These are phyloP conservation scores for Thyatira batis DNA, from an alignment of 2,888 invertebrate species.

Conservation along the genomic window DNA sequence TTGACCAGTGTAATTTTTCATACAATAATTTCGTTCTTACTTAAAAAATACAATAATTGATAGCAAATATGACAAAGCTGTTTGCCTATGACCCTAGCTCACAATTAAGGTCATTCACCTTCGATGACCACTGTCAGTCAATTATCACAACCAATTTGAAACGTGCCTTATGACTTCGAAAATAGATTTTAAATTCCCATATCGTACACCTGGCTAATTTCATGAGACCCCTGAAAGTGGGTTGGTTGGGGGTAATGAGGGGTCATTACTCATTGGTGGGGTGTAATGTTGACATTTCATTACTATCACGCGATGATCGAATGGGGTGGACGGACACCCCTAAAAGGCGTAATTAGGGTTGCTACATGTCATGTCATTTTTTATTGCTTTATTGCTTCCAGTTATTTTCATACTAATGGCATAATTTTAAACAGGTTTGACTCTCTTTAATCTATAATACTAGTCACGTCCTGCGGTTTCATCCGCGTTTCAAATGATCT, in stretches of 20 bases:
- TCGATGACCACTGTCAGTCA: conserved; percentile 34
- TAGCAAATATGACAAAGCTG: conserved; percentile 18
- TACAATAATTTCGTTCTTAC: neutral
- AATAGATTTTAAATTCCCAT: conserved; percentile 33
- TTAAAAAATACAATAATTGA: neutral
- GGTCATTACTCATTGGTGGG: conserved; percentile 28
- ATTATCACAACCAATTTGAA: conserved; percentile 16
- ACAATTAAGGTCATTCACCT: conserved; percentile 48
- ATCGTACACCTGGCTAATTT: conserved; percentile 17
- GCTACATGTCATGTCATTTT: neutral
- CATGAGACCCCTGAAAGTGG: conserved; percentile 23
- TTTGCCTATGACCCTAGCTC: conserved; percentile 29
- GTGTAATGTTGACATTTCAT: conserved; percentile 37
- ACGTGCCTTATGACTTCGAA: conserved; percentile 20
- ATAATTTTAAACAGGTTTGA: too few relatives aligned
- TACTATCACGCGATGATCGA: conserved; percentile 40
- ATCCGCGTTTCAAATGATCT: too few relatives aligned
- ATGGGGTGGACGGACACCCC: conserved; percentile 7
- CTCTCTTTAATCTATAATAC: too few relatives aligned
- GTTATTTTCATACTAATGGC: too few relatives aligned
- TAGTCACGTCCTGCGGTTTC: too few relatives aligned
- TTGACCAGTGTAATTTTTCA: too few relatives aligned
- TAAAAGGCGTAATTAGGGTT: neutral
- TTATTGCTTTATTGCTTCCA: neutral
- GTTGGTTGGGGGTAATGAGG: conserved; percentile 13